These are phyloP conservation scores for Xestia c-nigrum DNA, from an alignment of 2,888 invertebrate species.

Conservation along the genomic window DNA sequence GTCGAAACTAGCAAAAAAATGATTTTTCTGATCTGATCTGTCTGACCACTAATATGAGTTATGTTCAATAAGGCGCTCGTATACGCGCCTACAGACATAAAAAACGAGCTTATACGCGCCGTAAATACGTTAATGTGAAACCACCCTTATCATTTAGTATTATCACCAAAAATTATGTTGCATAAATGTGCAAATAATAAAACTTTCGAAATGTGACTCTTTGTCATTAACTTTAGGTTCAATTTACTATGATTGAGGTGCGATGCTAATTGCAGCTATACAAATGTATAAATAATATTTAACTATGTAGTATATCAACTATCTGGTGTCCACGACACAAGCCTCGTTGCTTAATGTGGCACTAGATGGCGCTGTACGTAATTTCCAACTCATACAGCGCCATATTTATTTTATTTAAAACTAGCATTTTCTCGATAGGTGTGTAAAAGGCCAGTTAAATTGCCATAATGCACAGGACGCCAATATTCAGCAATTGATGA, in stretches of 20 bases:
- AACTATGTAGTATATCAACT: too few species aligned
- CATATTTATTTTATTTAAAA: too few species aligned
- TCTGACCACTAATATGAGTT: not conserved
- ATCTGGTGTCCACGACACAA: too few species aligned
- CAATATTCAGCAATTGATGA: not conserved
- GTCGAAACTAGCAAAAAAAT: too few species aligned
- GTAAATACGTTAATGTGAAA: not conserved
- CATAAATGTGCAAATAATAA: not conserved
- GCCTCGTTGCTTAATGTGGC: too few species aligned
- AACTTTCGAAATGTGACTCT: not conserved
- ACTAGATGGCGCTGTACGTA: too few species aligned
- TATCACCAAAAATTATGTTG: not conserved
- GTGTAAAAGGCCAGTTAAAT: not conserved
- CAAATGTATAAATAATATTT: too few species aligned
- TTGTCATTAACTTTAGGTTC: not conserved
- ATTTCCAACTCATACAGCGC: not conserved
- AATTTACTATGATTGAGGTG: not conserved
- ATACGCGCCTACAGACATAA: not conserved
- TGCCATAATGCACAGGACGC: not conserved
- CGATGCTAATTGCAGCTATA: not conserved
- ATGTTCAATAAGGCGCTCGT: not conserved
- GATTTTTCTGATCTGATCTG: too few species aligned
- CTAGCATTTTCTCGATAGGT: not conserved
- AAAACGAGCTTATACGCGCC: not conserved
- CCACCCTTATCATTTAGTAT: not conserved